Percentiles rank a stretch among this genome's conserved stretches.
Evolutionary conservation across 2,888 invertebrate genomes (phyloP).

Genomic region (Chrysolina haemoptera): DNA sequence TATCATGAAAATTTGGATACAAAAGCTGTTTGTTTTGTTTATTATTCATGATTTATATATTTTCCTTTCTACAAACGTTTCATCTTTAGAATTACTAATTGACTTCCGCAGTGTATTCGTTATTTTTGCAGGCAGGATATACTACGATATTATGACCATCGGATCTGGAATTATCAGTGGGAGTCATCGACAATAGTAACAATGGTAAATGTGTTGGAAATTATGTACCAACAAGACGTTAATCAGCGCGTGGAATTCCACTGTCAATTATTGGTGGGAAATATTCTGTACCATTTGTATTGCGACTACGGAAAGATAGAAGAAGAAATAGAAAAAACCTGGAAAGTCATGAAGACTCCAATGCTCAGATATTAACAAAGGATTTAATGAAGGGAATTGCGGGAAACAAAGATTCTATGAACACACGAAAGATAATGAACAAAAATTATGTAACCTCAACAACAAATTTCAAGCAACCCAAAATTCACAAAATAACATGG

Average conservation of each 20-base stretch:
- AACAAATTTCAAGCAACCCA: too few relatives aligned
- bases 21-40: slow-evolving; percentile 30
- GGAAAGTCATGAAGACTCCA: too few relatives aligned
- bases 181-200: not conserved
- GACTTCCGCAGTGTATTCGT: slow-evolving; percentile 25
- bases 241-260: not conserved
- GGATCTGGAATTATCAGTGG: slow-evolving; percentile 8
- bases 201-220: not conserved
- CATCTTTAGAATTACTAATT: slow-evolving; percentile 25
- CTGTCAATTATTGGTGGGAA: not conserved
- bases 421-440: too few relatives aligned
- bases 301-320: too few relatives aligned
- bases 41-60: slow-evolving; percentile 34
- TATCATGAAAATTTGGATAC: slow-evolving; percentile 30
- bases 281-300: too few relatives aligned
- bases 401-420: too few relatives aligned
- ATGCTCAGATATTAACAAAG: too few relatives aligned
- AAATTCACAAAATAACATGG: too few relatives aligned
- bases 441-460: too few relatives aligned
- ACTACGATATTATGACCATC: not conserved
- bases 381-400: too few relatives aligned
- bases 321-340: too few relatives aligned
- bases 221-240: not conserved
- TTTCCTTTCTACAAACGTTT: slow-evolving; percentile 23
- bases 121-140: slow-evolving; percentile 20